Evolutionary conservation across 2,888 invertebrate genomes (phyloP), one percentile per base, ranked within the genome.

Genomic region (Lycia hirtaria): DNA sequence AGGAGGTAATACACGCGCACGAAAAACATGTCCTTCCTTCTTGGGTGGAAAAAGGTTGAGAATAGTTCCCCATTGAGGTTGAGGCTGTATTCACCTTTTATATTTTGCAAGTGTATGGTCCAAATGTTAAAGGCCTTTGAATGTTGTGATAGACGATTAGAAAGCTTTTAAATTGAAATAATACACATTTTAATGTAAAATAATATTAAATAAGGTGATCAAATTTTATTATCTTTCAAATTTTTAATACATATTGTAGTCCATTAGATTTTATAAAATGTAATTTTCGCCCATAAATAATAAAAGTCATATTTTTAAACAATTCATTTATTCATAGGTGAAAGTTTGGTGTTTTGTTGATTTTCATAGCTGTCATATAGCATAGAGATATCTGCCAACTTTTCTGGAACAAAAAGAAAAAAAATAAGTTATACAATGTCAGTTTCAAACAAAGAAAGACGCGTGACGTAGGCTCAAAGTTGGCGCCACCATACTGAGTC

Each of bases 21-120:
- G 1, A 9, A 26, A 26, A 4, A 26, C 26, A 6, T 9, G 26
- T 26, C 26, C 1, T 26, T 6, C 9, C 26, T 9, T 4, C 26
- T 19, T 37, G 10, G 19, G n/a, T n/a, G n/a, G n/a, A n/a, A n/a
- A n/a, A n/a, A n/a, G n/a, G n/a, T n/a, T 30, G 40, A 32, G 19
- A 40, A 14, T 12, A 10, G 44, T 41, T 20, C 14, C 20, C 2
- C 10, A 40, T 14, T 12, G 6, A 12, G 5, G n/a, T 38, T 10
- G 10, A 37, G 19, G 50, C 41, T 52, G 37, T 22, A 49, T 53
- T 49, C 28, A 33, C 22, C 38, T 38, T n/a, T 71, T 74, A 80
- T 82, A 75, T 79, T 84, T 85, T 84, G 86, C 88, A 87, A 89
- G 89, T 79, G 78, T 81, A 82, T 80, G 91, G 91, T 91, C 91